Percentiles rank a stretch among this genome's conserved stretches.
phyloP scores from a whole-genome alignment of 35 echinoderm and acorn worm species.

The Heliocidaris tuberculata region DNA sequence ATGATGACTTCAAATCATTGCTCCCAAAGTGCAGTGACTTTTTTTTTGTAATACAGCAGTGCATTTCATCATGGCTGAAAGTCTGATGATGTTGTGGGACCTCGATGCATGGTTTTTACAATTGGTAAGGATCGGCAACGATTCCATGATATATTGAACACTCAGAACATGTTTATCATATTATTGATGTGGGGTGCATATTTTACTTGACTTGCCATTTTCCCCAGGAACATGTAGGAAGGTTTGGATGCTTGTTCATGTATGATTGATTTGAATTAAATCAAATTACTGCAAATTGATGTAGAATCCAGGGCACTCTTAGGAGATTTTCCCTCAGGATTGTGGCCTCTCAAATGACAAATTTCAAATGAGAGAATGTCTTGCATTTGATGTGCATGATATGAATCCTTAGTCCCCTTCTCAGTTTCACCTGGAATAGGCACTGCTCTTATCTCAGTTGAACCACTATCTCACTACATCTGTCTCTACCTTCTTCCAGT shows the following conservation, averaged over 20 bases:
- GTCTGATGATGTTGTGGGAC: no score
- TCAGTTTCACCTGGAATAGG: neutral
- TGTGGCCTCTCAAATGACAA: neutral
- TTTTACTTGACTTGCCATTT: neutral
- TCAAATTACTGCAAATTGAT: constrained; percentile 6
- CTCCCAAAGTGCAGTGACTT: neutral
- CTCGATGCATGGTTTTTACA: no score
- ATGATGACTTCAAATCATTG: neutral
- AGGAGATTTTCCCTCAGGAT: neutral
- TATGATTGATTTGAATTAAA: neutral
- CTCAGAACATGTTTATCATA: no score
- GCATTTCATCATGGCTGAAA: no score
- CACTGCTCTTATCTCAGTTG: neutral
- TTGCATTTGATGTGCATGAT: neutral
- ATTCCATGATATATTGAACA: no score
- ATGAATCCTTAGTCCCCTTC: neutral
- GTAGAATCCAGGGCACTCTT: constrained; percentile 3
- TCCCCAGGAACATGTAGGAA: neutral
- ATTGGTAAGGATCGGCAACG: no score
- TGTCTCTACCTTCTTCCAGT: neutral
- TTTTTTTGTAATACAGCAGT: neutral
- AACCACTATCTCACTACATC: neutral
- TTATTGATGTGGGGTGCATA: neutral
- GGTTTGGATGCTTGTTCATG: neutral
- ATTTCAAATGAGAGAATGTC: neutral